Evolutionary conservation across 2,888 invertebrate genomes (phyloP), one percentile per base, ranked within the genome.

Genomic region (Spodoptera littoralis): DNA sequence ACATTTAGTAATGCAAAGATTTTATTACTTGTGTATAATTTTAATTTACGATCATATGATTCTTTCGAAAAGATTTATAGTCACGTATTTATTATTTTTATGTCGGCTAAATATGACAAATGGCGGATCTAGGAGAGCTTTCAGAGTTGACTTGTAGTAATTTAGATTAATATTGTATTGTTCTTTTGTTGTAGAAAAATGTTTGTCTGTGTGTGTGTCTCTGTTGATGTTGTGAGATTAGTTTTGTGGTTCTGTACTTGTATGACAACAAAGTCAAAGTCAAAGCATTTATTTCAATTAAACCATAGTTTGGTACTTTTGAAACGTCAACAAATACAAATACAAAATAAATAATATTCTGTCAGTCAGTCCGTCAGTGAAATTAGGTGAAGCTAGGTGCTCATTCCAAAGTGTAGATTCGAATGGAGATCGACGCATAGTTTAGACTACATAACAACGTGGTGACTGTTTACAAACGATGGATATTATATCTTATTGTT

Each of bases 31-130:
- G 52, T 52, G 12, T 49, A 58, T 71, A 69, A 79, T 77, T 51
- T 62, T 75, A 73, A 80, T 79, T 79, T 79, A 79, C 59, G 78
- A 61, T 51, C 65, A 0, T 70, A 73, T 67, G 65, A 77, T 73
- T 79, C 80, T 62, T 65, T 65, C 56, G 50, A 49, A 61, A 48
- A 70, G 70, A 80, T 80, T 80, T 77, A 77, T 65, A 30, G 24
- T 42, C 13, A 11, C 45, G 13, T 58, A 60, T 79, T 70, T 74
- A 58, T 78, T 73, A 77, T 74, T 77, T 72, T 80, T 73, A 61
- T 48, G 57, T 50, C 11, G 12, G 13, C 42, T 68, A 22, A 50
- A 76, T 22, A 65, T 77, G 78, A 77, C 73, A 68, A 58, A 72
- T 75, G 60, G 46, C 48, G 42, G 53, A 67, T 57, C 49, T 54